A percentile compares a stretch with the other conserved stretches of the same genome.
These are phyloP conservation scores for Lerema accius DNA, from an alignment of 1,140 invertebrate species.

Conservation along the genomic window DNA sequence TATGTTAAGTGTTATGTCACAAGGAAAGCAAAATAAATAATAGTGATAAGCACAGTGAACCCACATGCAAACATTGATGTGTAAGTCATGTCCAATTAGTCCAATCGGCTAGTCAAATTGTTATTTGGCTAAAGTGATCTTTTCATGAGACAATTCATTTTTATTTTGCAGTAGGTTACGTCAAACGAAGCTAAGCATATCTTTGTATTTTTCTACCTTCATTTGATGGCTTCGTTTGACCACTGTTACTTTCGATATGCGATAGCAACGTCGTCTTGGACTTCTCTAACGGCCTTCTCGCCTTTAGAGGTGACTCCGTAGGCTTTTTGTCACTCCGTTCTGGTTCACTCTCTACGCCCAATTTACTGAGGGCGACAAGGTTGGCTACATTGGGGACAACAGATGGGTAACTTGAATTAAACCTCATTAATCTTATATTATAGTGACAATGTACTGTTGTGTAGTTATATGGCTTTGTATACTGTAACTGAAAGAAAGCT, in stretches of 20 bases:
- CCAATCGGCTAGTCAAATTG: conserved; percentile 30
- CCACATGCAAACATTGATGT: conserved; percentile 72
- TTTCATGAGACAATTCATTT: conserved; percentile 32
- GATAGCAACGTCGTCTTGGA: conserved; percentile 78
- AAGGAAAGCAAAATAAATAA: conserved; percentile 51
- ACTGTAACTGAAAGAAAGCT: conserved; percentile 58
- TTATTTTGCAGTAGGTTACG: conserved; percentile 73
- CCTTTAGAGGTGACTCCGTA: conserved; percentile 72
- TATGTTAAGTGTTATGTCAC: conserved; percentile 42
- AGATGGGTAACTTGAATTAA: conserved; percentile 55
- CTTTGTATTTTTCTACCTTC: conserved; percentile 73
- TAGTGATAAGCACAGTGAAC: conserved; percentile 63
- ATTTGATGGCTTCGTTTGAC: conserved; percentile 73
- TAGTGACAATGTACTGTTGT: conserved; percentile 38
- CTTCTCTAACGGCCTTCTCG: conserved; percentile 74
- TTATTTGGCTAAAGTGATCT: conserved; percentile 22
- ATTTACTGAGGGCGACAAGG: conserved; percentile 80
- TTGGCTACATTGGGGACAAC: conserved; percentile 75
- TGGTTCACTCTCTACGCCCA: conserved; percentile 76
- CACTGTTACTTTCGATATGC: conserved; percentile 78
- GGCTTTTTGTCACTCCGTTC: conserved; percentile 74
- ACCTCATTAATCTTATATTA: conserved; percentile 38
- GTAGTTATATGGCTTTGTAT: conserved; percentile 42
- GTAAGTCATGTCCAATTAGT: conserved; percentile 48
- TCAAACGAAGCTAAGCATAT: conserved; percentile 79